phyloP scores from a whole-genome alignment of 1,140 invertebrate genomes.

The Drosophila elegans region DNA sequence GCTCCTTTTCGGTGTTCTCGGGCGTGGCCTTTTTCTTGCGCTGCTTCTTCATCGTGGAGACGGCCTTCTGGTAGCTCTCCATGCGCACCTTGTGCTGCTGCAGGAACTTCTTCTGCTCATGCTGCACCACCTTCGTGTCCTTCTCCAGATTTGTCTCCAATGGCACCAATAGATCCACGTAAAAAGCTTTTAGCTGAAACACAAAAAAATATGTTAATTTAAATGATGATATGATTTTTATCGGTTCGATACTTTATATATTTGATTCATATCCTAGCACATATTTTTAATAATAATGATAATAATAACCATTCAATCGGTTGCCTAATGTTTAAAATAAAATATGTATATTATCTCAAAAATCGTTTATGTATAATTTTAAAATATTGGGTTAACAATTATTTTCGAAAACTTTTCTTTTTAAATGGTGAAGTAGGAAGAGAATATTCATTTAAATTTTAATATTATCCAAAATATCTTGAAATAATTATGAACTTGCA shows the following conservation, averaged over 20 bases:
- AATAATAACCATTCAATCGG: too few relatives aligned
- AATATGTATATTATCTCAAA: too few relatives aligned
- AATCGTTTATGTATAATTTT: too few relatives aligned
- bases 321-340: too few relatives aligned
- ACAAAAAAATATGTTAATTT: neutral
- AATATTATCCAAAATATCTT: too few relatives aligned
- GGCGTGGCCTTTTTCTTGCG: constrained; percentile 93
- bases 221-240: neutral
- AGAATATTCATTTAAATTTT: too few relatives aligned
- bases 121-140: constrained; percentile 97
- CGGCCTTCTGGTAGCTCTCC: constrained; percentile 95
- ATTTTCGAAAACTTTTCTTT: too few relatives aligned
- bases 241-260: neutral
- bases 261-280: too few relatives aligned
- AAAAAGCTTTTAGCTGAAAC: constrained; percentile 94
- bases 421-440: too few relatives aligned
- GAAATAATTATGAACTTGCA: too few relatives aligned
- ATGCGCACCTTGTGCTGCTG: constrained; percentile 95
- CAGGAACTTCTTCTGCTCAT: constrained; percentile 95
- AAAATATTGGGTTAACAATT: too few relatives aligned
- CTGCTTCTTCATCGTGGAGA: constrained; percentile 94
- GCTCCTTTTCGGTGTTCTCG: constrained; percentile 93
- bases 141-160: constrained; percentile 96
- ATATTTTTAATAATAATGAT: too few relatives aligned
- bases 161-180: constrained; percentile 95